Conservation (phyloP, 1,140 invertebrate genomes). For the Gryllus bimaculatus region DNA sequence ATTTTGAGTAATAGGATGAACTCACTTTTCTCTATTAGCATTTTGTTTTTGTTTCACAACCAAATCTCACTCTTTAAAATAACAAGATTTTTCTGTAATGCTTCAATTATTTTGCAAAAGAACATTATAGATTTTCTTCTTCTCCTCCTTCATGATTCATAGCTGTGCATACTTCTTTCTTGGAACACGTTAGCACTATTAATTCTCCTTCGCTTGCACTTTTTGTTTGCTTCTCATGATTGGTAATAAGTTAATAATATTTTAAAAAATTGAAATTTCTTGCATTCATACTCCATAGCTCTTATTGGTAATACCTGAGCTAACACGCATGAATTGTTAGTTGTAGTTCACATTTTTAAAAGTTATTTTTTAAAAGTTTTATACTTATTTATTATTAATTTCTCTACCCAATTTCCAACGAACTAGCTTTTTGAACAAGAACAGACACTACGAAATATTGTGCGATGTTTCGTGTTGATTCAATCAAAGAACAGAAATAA, state of each 20-base stretch:
- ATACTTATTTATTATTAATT: neutral
- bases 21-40: conserved; percentile 6
- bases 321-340: neutral
- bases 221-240: neutral
- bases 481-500: neutral
- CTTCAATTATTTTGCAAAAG: conserved; percentile 13
- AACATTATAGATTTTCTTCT: neutral
- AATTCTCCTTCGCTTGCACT: neutral
- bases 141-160: neutral
- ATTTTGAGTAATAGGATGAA: conserved; percentile 6
- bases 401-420: conserved; percentile 14
- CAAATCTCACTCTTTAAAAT: conserved; percentile 17
- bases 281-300: neutral
- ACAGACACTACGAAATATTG: conserved; percentile 12
- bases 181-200: neutral
- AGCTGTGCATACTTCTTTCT: neutral
- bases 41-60: conserved; percentile 19
- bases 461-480: conserved; percentile 14
- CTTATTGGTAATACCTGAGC: neutral
- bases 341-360: conserved; percentile 12
- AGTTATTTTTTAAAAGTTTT: conserved; percentile 8
- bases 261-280: conserved; percentile 3
- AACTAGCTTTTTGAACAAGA: conserved; percentile 11
- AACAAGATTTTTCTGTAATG: conserved; percentile 15
- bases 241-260: conserved; percentile 7